Percentiles rank a stretch among this genome's conserved stretches.
These are phyloP conservation scores for Sciurus niger DNA, from an alignment of 2,113 vertebrate species.

Conservation along the genomic window DNA sequence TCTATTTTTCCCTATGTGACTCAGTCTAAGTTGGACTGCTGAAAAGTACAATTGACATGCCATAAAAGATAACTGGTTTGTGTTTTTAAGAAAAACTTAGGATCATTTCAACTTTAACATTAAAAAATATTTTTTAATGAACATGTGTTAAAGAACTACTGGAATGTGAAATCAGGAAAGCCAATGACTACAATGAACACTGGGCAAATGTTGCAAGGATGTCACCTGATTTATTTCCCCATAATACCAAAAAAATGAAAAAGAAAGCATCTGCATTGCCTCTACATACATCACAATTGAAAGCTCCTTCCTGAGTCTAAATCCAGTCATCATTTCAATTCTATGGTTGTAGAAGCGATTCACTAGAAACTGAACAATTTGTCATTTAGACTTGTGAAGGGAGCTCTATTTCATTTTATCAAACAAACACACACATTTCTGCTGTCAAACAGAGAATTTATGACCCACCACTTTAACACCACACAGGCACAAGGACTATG, in stretches of 20 bases:
- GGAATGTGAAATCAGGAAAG: constrained; percentile 12
- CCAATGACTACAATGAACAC: background rate
- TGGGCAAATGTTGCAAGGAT: background rate
- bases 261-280: background rate
- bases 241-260: background rate
- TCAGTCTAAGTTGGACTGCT: background rate
- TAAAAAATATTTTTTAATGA: constrained; percentile 58
- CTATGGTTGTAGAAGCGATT: constrained; percentile 63
- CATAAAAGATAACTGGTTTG: constrained; percentile 8
- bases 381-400: constrained; percentile 70
- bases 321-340: constrained; percentile 68
- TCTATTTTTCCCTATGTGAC: background rate
- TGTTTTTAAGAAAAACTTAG: background rate
- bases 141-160: background rate
- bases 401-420: constrained; percentile 59
- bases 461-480: background rate
- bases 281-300: constrained; percentile 8
- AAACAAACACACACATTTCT: constrained; percentile 57
- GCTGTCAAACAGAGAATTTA: constrained; percentile 70
- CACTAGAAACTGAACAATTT: constrained; percentile 60
- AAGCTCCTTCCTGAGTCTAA: constrained; percentile 37
- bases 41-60: background rate
- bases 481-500: constrained; percentile 50
- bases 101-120: background rate
- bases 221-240: background rate